A percentile compares a stretch with the other conserved stretches of the same genome.
These are phyloP conservation scores for Entomobrya multifasciata DNA, from an alignment of 2,888 invertebrate species.

Conservation along the genomic window DNA sequence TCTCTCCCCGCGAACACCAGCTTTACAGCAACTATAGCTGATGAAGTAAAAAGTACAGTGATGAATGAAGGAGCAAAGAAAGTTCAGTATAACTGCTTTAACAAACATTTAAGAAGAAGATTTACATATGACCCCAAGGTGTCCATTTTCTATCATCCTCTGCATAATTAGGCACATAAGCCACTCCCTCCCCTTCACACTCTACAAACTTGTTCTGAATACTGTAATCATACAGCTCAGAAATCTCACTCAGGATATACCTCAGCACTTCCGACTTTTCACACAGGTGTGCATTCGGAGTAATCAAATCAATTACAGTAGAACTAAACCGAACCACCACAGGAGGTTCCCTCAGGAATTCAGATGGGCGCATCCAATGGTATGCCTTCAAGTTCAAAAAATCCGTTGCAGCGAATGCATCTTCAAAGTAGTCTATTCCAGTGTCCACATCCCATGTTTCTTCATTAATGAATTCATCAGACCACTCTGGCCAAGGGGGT, in stretches of 20 bases:
- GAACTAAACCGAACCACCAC: conserved; percentile 42
- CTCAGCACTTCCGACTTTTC: conserved; percentile 61
- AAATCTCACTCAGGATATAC: conserved; percentile 70
- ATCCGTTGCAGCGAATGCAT: conserved; percentile 41
- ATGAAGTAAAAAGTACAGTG: too few species aligned
- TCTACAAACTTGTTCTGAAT: conserved; percentile 62
- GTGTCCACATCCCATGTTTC: conserved; percentile 48
- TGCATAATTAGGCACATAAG: conserved; percentile 62
- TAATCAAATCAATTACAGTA: conserved; percentile 60
- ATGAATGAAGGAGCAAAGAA: neutral
- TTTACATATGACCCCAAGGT: conserved; percentile 74
- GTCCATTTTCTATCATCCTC: conserved; percentile 63
- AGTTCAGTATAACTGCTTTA: too few species aligned
- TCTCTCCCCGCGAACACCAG: conserved; percentile 56
- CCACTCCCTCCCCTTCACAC: conserved; percentile 69
- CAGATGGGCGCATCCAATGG: conserved; percentile 69
- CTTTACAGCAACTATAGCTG: conserved; percentile 68
- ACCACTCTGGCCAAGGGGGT: conserved; percentile 74
- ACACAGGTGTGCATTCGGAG: conserved; percentile 70
- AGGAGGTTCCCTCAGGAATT: conserved; percentile 54
- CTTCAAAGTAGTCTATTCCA: conserved; percentile 60
- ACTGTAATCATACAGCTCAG: conserved; percentile 70
- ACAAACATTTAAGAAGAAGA: too few species aligned
- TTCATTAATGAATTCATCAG: conserved; percentile 57
- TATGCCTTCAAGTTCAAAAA: conserved; percentile 47